Evolutionary conservation across 2,888 invertebrate species (phyloP), one percentile per base, ranked within the genome.

Genomic region (Spialia ferax): DNA sequence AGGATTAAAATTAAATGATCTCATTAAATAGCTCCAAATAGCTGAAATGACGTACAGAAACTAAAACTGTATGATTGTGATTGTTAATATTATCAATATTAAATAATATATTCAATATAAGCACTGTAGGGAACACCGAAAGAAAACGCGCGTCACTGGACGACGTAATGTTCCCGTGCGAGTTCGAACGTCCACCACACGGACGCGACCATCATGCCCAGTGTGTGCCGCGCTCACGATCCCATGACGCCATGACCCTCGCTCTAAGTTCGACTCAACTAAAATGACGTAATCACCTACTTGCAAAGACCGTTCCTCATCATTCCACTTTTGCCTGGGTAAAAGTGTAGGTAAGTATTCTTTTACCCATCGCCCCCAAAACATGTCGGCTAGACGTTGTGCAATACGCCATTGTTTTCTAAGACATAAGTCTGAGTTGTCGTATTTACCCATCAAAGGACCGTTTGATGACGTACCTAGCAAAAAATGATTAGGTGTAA

Each of bases 401-500:
- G 45, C 45, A 45, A 45, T 18, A 7, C 45, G 45, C 45, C 45
- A 45, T 18, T 45, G 45, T 8, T 45, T 45, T 5, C 18, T 45
- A 1, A 18, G 18, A 18, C 45, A 18, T 8, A 45, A 8, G 10
- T 45, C 45, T 1, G 2, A 2, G 1, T 45, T 18, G 18, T 45
- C 45, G 8, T 8, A 45, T 8, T 45, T 45, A 45, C 45, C 45
- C 7, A 18, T 2, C 2, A 45, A 0, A 18, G 45, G 18, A 2
- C 45, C 18, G 2, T 6, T 45, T 8, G 45, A 45, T 18, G 45
- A 45, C 7, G 45, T 18, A 0, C 45, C 18, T 8, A 45, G 2
- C 8, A 45, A 45, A 45, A 45, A 45, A 45, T 45, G 45, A 8
- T 45, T 45, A 10, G 45, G 45, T 18, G 45, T 45, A 8, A 45